A percentile compares a stretch with the other conserved stretches of the same genome.
phyloP scores from a whole-genome alignment of 2,113 vertebrate genomes.

The Aramus guarauna region DNA sequence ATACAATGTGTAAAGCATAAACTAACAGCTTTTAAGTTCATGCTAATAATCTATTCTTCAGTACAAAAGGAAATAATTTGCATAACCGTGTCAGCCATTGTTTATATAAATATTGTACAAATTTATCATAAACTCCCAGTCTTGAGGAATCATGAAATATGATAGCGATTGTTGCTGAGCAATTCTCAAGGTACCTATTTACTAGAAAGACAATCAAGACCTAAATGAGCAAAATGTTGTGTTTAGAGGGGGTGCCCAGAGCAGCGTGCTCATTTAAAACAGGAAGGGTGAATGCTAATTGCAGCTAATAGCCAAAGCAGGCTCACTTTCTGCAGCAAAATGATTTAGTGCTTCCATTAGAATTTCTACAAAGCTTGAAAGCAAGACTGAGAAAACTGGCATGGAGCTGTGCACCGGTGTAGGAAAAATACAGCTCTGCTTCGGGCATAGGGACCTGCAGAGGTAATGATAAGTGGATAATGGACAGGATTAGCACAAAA shows the following conservation, averaged over 20 bases:
- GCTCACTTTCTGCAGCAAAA: neutral
- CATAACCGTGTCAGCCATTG: neutral
- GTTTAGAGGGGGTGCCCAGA: neutral
- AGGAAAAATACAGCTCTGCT: neutral
- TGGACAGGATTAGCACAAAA: neutral
- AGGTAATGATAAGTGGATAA: neutral
- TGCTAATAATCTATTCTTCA: neutral
- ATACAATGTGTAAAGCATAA: neutral
- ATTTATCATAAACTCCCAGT: neutral
- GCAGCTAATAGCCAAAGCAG: neutral
- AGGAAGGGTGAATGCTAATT: neutral
- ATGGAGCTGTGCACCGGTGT: neutral
- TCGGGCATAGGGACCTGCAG: neutral
- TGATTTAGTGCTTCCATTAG: constrained; percentile 7
- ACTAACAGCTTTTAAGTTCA: neutral
- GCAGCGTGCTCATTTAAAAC: neutral
- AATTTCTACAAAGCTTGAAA: neutral
- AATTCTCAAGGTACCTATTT: neutral
- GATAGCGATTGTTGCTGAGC: neutral
- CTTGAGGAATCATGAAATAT: neutral
- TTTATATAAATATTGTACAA: neutral
- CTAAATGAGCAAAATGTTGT: neutral
- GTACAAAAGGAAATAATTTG: neutral
- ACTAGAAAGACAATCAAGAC: neutral
- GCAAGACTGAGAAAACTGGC: neutral